Conservation (phyloP, 1,140 invertebrate genomes). For the Chrysopa pallens region DNA sequence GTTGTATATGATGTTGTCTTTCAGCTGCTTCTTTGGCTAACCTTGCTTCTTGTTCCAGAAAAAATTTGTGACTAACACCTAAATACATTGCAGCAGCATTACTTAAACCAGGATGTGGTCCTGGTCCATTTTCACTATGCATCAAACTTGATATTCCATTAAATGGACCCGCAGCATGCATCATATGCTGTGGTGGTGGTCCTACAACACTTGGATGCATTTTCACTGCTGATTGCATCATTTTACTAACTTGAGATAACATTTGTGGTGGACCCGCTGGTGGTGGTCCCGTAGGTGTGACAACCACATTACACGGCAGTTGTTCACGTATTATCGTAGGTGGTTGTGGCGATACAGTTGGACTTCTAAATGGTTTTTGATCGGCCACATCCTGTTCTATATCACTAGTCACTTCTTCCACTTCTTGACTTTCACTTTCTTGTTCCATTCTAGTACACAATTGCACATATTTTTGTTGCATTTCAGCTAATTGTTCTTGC, state of each 20-base stretch:
- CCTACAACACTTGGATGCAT: constrained; percentile 34
- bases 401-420: constrained; percentile 52
- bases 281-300: constrained; percentile 27
- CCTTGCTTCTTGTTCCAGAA: constrained; percentile 55
- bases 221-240: constrained; percentile 34
- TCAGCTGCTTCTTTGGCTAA: constrained; percentile 46
- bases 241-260: constrained; percentile 48
- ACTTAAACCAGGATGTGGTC: constrained; percentile 36
- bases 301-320: constrained; percentile 29
- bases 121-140: constrained; percentile 19
- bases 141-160: constrained; percentile 29
- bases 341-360: constrained; percentile 33
- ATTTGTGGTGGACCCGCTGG: constrained; percentile 31
- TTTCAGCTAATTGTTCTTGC: constrained; percentile 74
- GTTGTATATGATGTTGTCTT: constrained; percentile 5
- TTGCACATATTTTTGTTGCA: constrained; percentile 81
- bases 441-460: constrained; percentile 70
- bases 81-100: constrained; percentile 58
- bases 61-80: constrained; percentile 48
- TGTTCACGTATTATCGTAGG: constrained; percentile 11
- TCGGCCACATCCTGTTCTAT: constrained; percentile 35
- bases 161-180: neutral
- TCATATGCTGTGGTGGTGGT: constrained; percentile 15
- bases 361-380: constrained; percentile 27
- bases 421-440: constrained; percentile 43